phyloP scores from a whole-genome alignment of 1,140 invertebrate genomes.

The Euwallacea similis region DNA sequence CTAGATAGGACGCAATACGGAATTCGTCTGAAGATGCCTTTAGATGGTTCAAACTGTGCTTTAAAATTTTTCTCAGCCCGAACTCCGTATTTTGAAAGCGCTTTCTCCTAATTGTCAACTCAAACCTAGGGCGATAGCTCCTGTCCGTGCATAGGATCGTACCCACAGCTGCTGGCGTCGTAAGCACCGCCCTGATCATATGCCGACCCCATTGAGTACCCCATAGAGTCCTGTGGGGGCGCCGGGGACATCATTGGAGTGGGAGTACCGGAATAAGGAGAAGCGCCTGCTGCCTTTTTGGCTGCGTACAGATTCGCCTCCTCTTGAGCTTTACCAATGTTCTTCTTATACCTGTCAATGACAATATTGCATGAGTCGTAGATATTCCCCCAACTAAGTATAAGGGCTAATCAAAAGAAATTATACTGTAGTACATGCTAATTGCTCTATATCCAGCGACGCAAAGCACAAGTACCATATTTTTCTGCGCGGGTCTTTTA shows the following conservation, averaged over 20 bases:
- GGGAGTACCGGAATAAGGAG: constrained; percentile 87
- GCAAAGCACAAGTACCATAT: too few species aligned
- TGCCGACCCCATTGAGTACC: constrained; percentile 83
- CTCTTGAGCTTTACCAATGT: constrained; percentile 99
- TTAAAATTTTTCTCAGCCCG: constrained; percentile 1
- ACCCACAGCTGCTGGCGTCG: constrained; percentile 84
- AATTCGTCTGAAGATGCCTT: background rate
- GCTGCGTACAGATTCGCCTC: constrained; percentile 99
- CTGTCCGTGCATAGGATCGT: constrained; percentile 72
- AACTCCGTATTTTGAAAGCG: background rate
- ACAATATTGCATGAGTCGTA: too few species aligned
- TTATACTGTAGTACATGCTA: too few species aligned
- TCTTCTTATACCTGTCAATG: constrained; percentile 88
- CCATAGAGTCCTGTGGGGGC: constrained; percentile 85
- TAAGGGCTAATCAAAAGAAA: too few species aligned
- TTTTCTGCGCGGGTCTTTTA: too few species aligned
- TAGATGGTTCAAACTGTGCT: background rate
- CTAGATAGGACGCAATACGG: background rate
- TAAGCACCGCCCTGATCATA: constrained; percentile 82
- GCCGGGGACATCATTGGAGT: constrained; percentile 93
- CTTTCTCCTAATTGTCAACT: constrained; percentile 28
- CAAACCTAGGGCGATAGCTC: constrained; percentile 44
- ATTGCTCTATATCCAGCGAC: too few species aligned
- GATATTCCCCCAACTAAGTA: too few species aligned
- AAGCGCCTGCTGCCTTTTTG: constrained; percentile 96